A percentile compares a stretch with the other conserved stretches of the same genome.
Conservation (phyloP, 2,113 vertebrate genomes). For the Centropristis striata region DNA sequence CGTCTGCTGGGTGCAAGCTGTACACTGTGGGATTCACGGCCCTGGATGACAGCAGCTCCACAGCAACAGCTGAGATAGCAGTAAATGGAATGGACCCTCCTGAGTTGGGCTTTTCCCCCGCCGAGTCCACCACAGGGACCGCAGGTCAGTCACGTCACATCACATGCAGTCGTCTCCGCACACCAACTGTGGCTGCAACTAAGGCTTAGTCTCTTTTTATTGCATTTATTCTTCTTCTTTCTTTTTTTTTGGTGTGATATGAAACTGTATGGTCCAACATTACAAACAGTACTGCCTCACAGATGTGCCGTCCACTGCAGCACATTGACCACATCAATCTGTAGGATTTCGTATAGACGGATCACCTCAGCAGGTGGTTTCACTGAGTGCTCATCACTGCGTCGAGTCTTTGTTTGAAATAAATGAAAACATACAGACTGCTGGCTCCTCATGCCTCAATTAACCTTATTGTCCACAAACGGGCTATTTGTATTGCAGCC, state of each 20-base stretch:
- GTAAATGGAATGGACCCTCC: slow-evolving; percentile 87
- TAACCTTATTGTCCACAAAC: background rate
- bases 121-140: slow-evolving; percentile 76
- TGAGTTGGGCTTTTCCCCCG: slow-evolving; percentile 78
- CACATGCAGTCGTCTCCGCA: slow-evolving; percentile 18
- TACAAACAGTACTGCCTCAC: background rate
- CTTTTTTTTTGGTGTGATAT: background rate
- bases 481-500: background rate
- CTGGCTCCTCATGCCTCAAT: background rate
- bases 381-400: background rate
- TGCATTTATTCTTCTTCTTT: background rate
- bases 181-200: slow-evolving; percentile 4
- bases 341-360: background rate
- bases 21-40: slow-evolving; percentile 76
- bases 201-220: background rate
- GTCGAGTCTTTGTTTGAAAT: background rate
- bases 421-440: background rate
- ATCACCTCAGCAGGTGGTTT: slow-evolving; percentile 7
- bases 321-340: background rate
- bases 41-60: slow-evolving; percentile 72
- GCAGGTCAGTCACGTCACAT: slow-evolving; percentile 75
- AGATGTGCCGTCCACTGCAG: background rate
- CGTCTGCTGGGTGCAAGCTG: slow-evolving; percentile 78
- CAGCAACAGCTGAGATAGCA: slow-evolving; percentile 78
- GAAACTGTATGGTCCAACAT: background rate